A percentile compares a stretch with the other conserved stretches of the same genome.
phyloP scores from a whole-genome alignment of 2,888 invertebrate species.

The Pseudanteris insignis region DNA sequence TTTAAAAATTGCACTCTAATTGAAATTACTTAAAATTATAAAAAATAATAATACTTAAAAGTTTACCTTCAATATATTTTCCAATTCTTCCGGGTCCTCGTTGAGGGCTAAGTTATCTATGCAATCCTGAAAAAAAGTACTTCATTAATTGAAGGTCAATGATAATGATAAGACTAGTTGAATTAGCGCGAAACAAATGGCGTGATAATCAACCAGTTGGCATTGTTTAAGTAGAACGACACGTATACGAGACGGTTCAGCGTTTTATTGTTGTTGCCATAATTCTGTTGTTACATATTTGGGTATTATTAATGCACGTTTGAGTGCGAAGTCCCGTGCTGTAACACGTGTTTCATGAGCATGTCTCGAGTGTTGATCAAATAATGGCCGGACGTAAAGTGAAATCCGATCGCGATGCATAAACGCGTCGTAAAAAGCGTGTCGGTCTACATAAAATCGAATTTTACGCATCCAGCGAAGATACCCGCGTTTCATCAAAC shows the following conservation, averaged over 20 bases:
- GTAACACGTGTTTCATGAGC: constrained; percentile 29
- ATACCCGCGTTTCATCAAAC: constrained; percentile 7
- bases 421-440: constrained; percentile 18
- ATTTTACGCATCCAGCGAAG: constrained; percentile 37
- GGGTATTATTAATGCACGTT: constrained; percentile 19
- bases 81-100: constrained; percentile 14
- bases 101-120: constrained; percentile 13
- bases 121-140: constrained; percentile 13
- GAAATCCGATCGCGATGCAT: constrained; percentile 20
- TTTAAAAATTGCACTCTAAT: neutral
- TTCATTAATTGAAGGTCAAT: constrained; percentile 3
- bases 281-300: constrained; percentile 12
- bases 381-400: constrained; percentile 17
- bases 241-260: neutral
- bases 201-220: too few relatives aligned
- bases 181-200: neutral
- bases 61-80: constrained; percentile 19
- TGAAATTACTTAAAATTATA: too few relatives aligned
- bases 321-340: constrained; percentile 19
- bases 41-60: neutral
- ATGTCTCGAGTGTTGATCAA: constrained; percentile 29
- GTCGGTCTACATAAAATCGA: constrained; percentile 15
- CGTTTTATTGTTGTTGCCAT: constrained; percentile 13
- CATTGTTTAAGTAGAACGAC: neutral
- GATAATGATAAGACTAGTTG: neutral